Percentiles rank a stretch among this genome's conserved stretches.
These are phyloP conservation scores for Lycocerus yunnanus DNA, from an alignment of 2,888 invertebrate species.

Conservation along the genomic window DNA sequence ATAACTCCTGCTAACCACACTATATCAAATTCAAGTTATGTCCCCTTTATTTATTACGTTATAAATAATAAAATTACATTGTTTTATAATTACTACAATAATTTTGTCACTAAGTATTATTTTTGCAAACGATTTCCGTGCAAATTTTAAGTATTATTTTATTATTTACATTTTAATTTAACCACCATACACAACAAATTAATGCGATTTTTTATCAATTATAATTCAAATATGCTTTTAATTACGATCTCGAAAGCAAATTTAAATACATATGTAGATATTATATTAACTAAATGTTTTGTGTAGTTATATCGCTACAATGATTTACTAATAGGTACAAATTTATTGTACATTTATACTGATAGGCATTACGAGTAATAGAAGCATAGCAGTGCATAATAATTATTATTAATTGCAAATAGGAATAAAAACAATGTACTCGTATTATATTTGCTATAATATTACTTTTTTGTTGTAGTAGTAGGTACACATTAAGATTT, in stretches of 20 bases:
- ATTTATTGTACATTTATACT: background rate
- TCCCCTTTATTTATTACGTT: slow-evolving; percentile 17
- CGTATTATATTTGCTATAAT: too few relatives aligned
- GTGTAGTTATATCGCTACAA: background rate
- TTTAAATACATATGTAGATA: background rate
- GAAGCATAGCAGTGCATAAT: background rate
- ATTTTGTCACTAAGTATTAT: background rate
- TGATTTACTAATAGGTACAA: background rate
- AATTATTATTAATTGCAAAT: background rate
- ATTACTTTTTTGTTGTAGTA: too few relatives aligned
- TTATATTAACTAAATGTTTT: background rate
- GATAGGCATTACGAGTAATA: background rate
- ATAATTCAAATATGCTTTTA: background rate
- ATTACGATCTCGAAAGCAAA: background rate
- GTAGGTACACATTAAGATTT: too few relatives aligned
- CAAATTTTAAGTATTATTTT: background rate
- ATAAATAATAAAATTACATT: slow-evolving; percentile 20
- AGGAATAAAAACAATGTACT: background rate
- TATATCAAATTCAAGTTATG: slow-evolving; percentile 34
- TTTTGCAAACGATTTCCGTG: background rate
- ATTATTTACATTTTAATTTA: background rate
- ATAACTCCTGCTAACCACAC: slow-evolving; percentile 28
- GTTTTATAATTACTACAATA: slow-evolving; percentile 25
- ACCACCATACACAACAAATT: background rate
- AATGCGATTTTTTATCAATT: background rate